A percentile compares a stretch with the other conserved stretches of the same genome.
These are phyloP conservation scores for Stenodema calcarata DNA, from an alignment of 2,888 invertebrate species.

Conservation along the genomic window DNA sequence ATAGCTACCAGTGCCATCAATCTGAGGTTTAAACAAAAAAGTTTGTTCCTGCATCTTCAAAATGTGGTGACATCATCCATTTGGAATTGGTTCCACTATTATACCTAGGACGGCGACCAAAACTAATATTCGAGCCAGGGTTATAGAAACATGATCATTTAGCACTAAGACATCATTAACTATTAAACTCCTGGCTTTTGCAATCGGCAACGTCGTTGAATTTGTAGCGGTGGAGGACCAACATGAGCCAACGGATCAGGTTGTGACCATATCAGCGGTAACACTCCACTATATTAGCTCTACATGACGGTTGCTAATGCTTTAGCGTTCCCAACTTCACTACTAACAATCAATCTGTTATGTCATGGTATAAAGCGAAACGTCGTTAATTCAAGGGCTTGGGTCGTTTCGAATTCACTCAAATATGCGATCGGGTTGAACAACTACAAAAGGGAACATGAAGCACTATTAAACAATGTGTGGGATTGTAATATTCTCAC, in stretches of 20 bases:
- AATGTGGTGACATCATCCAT: no score
- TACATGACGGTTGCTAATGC: conserved; percentile 6
- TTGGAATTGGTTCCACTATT: no score
- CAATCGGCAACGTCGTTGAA: background rate
- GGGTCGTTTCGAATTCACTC: background rate
- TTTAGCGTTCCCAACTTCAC: background rate
- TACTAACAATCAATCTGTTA: background rate
- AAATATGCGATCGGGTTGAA: background rate
- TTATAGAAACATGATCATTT: background rate
- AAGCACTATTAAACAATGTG: background rate
- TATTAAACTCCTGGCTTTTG: background rate
- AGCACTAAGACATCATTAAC: background rate
- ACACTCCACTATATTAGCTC: background rate
- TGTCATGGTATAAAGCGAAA: background rate
- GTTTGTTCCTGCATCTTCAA: no score
- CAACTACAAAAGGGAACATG: background rate
- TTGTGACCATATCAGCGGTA: background rate
- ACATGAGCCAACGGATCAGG: background rate
- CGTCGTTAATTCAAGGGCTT: background rate
- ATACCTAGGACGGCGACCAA: background rate
- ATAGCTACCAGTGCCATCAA: no score
- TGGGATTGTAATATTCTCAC: background rate
- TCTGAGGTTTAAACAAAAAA: no score
- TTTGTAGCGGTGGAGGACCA: background rate
- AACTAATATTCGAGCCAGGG: background rate